Percentiles rank a stretch among this genome's conserved stretches.
Conservation (phyloP, 2,888 invertebrate genomes). For the Philonicus albiceps region DNA sequence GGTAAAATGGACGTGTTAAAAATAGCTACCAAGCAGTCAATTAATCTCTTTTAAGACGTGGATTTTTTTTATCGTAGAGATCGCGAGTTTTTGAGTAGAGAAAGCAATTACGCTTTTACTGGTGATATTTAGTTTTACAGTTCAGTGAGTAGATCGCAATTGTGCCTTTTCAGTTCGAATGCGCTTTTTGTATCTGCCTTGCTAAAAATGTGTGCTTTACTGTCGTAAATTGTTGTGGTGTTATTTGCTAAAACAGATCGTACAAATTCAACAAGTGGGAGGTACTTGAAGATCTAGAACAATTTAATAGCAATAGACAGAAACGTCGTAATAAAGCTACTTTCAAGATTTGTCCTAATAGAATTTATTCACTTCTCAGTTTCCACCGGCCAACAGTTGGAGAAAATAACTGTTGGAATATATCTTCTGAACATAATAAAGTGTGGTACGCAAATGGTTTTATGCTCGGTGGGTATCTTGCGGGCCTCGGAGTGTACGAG, state of each 20-base stretch:
- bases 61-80: background rate
- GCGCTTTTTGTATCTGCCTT: background rate
- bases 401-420: no score
- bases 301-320: no score
- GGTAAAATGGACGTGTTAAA: background rate
- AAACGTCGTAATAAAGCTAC: no score
- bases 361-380: no score
- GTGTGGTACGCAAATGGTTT: no score
- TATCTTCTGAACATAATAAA: no score
- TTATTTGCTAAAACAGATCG: background rate
- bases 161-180: background rate
- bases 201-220: background rate
- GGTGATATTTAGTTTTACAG: background rate
- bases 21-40: background rate
- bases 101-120: background rate
- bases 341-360: no score
- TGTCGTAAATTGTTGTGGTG: background rate
- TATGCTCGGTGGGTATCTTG: no score
- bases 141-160: background rate
- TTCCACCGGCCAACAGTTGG: no score
- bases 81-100: background rate
- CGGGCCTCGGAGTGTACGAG: no score
- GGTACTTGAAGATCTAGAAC: background rate
- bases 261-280: no score
- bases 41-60: background rate